Percentiles rank a stretch among this genome's conserved stretches.
Evolutionary conservation across 2,113 vertebrate genomes (phyloP).

Genomic region (Tautogolabrus adspersus): DNA sequence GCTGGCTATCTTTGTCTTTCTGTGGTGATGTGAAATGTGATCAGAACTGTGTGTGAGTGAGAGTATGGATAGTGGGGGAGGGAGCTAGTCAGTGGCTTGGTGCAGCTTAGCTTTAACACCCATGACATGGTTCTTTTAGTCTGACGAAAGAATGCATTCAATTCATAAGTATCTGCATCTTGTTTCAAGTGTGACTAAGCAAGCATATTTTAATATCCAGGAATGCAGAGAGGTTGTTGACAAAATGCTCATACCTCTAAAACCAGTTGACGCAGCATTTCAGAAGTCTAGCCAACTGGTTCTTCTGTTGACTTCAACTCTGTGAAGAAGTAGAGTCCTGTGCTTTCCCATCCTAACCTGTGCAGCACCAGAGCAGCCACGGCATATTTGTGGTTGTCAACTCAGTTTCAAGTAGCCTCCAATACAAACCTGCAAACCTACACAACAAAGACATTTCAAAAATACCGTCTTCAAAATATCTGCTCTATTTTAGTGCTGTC

Average conservation of each 20-base stretch:
- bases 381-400: constrained; percentile 60
- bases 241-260: constrained; percentile 43
- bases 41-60: constrained; percentile 65
- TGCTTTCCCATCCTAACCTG: constrained; percentile 33
- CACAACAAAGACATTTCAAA: constrained; percentile 22
- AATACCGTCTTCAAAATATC: constrained; percentile 32
- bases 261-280: constrained; percentile 37
- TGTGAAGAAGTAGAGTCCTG: constrained; percentile 31
- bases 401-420: constrained; percentile 47
- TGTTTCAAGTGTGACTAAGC: not conserved
- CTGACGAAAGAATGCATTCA: constrained; percentile 2
- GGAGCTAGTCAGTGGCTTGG: constrained; percentile 46
- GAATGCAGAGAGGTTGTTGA: constrained; percentile 23
- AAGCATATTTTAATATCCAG: not conserved
- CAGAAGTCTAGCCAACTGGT: constrained; percentile 21
- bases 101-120: constrained; percentile 50
- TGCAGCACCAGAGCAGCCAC: constrained; percentile 37
- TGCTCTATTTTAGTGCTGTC: constrained; percentile 26
- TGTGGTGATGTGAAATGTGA: constrained; percentile 82
- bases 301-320: constrained; percentile 19
- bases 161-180: constrained; percentile 4
- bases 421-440: constrained; percentile 41
- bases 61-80: constrained; percentile 61
- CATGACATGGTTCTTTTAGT: constrained; percentile 33
- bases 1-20: constrained; percentile 78